Evolutionary conservation across 2,113 vertebrate genomes (phyloP).

Genomic region (Sander vitreus): DNA sequence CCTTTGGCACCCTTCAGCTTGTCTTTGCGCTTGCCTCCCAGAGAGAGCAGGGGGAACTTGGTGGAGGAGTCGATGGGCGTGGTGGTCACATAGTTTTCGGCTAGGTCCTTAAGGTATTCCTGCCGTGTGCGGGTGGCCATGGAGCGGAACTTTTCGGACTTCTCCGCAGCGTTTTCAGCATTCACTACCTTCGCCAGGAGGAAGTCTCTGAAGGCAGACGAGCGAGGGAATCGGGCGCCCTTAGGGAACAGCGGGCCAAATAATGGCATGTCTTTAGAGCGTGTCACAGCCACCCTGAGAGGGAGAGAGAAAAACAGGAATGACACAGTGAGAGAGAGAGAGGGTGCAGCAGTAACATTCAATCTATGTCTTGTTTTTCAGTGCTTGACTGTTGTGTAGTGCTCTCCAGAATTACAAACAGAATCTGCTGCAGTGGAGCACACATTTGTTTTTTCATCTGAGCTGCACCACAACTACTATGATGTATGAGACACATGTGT

Average conservation of each 20-base stretch:
- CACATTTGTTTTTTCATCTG: neutral
- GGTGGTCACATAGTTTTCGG: conserved; percentile 91
- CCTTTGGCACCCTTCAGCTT: conserved; percentile 86
- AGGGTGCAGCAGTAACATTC: conserved; percentile 22
- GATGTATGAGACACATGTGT: neutral
- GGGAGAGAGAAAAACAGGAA: conserved; percentile 22
- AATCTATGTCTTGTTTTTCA: conserved; percentile 51
- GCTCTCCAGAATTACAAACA: conserved; percentile 28
- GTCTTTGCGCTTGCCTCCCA: conserved; percentile 88
- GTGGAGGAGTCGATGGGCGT: conserved; percentile 91
- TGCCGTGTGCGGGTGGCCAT: conserved; percentile 94
- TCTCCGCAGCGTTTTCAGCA: conserved; percentile 91
- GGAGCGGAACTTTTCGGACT: conserved; percentile 91
- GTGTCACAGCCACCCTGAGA: conserved; percentile 90
- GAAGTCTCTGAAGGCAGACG: conserved; percentile 89
- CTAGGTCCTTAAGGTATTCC: conserved; percentile 93
- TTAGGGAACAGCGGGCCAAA: conserved; percentile 90
- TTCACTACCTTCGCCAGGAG: conserved; percentile 92
- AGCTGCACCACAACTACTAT: conserved; percentile 3
- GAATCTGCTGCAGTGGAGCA: neutral
- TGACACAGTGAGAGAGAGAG: conserved; percentile 34
- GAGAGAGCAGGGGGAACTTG: conserved; percentile 90
- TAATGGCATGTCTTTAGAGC: conserved; percentile 92
- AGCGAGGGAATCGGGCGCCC: conserved; percentile 88
- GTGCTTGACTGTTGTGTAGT: neutral